A percentile compares a stretch with the other conserved stretches of the same genome.
Evolutionary conservation across 2,797 vertebrate genomes (phyloP).

Genomic region (Poecilia wingei): DNA sequence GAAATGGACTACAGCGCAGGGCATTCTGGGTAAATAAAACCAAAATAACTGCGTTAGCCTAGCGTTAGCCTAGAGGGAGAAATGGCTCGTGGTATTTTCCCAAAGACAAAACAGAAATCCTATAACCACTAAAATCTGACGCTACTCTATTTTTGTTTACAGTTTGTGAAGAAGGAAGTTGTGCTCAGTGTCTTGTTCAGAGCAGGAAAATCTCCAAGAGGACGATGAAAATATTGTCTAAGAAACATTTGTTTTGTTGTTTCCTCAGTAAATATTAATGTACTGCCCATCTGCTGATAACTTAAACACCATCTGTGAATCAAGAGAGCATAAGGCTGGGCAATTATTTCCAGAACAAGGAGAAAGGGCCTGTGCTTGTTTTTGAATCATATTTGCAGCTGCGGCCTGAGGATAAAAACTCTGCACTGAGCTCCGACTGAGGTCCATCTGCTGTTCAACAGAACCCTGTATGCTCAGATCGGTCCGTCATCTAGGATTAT

Average conservation of each 20-base stretch:
- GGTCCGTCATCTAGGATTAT: not conserved
- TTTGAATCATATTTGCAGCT: slow-evolving; percentile 8
- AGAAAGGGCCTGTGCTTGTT: not conserved
- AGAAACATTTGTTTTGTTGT: not conserved
- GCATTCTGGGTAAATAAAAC: not conserved
- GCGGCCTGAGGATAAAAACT: not conserved
- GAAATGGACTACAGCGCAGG: too few species aligned
- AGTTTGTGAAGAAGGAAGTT: too few species aligned
- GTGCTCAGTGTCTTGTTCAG: too few species aligned
- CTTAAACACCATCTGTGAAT: slow-evolving; percentile 9
- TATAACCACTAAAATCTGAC: too few species aligned
- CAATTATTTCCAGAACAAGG: not conserved
- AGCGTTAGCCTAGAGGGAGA: too few species aligned
- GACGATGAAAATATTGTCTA: not conserved
- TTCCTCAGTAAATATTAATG: slow-evolving; percentile 11
- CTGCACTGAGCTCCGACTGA: slow-evolving; percentile 1
- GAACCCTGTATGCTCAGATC: not conserved
- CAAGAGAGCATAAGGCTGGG: not conserved
- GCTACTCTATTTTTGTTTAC: too few species aligned
- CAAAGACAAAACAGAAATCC: too few species aligned
- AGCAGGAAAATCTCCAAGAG: not conserved
- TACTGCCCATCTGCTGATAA: slow-evolving; percentile 3
- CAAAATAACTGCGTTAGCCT: not conserved
- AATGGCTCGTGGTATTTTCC: too few species aligned
- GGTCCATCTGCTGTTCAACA: not conserved